phyloP scores from a whole-genome alignment of 2,888 invertebrate species.

The Pristionchus fissidentatus region DNA sequence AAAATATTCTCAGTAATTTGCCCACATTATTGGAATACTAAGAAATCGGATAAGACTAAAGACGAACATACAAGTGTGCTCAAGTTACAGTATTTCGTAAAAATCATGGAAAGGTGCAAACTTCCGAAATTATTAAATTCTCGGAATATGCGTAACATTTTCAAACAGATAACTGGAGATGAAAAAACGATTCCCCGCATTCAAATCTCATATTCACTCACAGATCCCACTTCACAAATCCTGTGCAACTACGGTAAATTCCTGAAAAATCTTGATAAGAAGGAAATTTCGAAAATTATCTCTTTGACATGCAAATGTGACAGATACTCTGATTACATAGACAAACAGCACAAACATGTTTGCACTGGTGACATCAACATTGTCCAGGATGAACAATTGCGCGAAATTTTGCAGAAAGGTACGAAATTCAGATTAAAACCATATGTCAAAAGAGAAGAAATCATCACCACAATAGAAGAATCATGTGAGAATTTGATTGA shows the following conservation, averaged over 20 bases:
- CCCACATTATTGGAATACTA: not conserved
- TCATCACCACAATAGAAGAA: not conserved
- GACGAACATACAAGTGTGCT: not conserved
- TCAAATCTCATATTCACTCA: not conserved
- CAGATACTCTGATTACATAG: not conserved
- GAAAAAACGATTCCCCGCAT: too few species aligned
- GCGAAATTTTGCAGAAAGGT: not conserved
- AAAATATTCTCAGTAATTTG: conserved; percentile 8
- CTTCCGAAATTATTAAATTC: not conserved
- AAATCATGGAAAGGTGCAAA: not conserved
- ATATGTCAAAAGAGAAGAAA: not conserved
- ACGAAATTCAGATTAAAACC: not conserved
- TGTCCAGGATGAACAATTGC: not conserved
- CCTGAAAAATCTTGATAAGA: not conserved
- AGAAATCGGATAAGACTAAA: not conserved
- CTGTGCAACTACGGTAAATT: conserved; percentile 27
- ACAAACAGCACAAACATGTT: not conserved
- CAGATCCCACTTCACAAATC: not conserved
- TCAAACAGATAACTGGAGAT: not conserved
- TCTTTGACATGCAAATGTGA: too few species aligned
- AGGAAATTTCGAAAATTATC: not conserved
- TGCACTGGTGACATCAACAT: not conserved
- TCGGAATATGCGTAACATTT: not conserved
- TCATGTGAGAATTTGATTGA: not conserved
- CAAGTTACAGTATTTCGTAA: not conserved